Evolutionary conservation across 2,797 vertebrate genomes (phyloP).

Genomic region (Mionectes olivaceus): DNA sequence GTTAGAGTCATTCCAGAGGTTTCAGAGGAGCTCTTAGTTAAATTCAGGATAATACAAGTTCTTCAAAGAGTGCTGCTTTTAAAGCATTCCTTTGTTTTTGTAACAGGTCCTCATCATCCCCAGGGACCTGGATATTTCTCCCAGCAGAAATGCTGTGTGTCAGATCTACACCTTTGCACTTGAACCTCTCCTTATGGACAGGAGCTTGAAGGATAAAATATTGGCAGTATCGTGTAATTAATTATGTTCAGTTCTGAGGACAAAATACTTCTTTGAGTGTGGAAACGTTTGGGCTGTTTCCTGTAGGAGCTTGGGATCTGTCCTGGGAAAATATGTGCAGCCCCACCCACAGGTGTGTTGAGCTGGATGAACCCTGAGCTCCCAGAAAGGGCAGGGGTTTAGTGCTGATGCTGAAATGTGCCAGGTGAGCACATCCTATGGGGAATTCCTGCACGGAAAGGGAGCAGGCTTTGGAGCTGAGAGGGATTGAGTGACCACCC

Average conservation of each 20-base stretch:
- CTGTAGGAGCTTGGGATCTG: neutral
- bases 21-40: neutral
- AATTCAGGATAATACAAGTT: neutral
- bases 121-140: neutral
- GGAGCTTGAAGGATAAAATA: neutral
- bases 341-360: accelerated
- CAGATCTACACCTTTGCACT: neutral
- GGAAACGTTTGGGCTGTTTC: neutral
- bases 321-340: neutral
- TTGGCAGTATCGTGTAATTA: neutral
- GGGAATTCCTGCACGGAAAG: neutral
- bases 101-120: neutral
- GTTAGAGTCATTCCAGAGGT: neutral
- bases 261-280: neutral
- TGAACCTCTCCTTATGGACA: neutral
- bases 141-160: neutral
- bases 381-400: neutral
- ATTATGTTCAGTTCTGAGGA: neutral
- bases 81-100: neutral
- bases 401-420: neutral
- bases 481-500: neutral
- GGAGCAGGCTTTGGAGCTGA: neutral
- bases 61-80: neutral
- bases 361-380: neutral
- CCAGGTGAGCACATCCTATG: neutral